Conservation (phyloP, 2,797 vertebrate genomes). For the Simalia tracyae region DNA sequence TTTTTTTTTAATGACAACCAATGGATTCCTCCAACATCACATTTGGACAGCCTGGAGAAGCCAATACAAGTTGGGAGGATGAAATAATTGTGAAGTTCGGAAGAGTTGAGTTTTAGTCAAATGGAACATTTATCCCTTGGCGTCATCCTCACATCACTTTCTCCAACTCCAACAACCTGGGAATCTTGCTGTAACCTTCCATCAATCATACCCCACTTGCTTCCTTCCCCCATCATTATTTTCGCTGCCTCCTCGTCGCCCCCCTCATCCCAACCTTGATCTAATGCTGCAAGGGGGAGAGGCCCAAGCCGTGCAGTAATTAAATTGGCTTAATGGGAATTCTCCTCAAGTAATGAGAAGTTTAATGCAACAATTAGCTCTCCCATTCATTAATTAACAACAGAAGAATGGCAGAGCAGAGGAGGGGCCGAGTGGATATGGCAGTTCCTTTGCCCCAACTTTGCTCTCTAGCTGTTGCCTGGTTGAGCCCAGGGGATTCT, state of each 20-base stretch:
- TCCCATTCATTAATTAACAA: slow-evolving; percentile 83
- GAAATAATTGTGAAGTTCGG: not conserved
- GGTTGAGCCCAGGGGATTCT: not conserved
- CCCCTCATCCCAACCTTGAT: slow-evolving; percentile 68
- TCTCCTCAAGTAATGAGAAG: slow-evolving; percentile 82
- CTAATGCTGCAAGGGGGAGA: slow-evolving; percentile 76
- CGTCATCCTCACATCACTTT: not conserved
- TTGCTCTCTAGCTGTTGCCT: not conserved
- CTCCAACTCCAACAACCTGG: not conserved
- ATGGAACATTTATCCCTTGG: not conserved
- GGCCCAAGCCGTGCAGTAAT: slow-evolving; percentile 76
- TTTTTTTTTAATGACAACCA: not conserved
- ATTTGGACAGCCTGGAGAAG: not conserved
- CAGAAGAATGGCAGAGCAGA: slow-evolving; percentile 71
- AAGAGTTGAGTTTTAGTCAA: not conserved
- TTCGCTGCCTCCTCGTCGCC: slow-evolving; percentile 17
- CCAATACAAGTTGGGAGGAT: not conserved
- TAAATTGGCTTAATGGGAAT: slow-evolving; percentile 82
- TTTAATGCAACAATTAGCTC: slow-evolving; percentile 83
- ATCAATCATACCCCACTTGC: not conserved
- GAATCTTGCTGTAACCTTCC: slow-evolving; percentile 27
- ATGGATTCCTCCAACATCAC: too few relatives aligned
- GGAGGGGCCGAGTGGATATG: slow-evolving; percentile 39
- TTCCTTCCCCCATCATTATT: slow-evolving; percentile 29
- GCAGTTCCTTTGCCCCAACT: not conserved